Base-by-base conservation (phyloP, 2,113 vertebrate species). In the Microcebus griseorufus region DNA sequence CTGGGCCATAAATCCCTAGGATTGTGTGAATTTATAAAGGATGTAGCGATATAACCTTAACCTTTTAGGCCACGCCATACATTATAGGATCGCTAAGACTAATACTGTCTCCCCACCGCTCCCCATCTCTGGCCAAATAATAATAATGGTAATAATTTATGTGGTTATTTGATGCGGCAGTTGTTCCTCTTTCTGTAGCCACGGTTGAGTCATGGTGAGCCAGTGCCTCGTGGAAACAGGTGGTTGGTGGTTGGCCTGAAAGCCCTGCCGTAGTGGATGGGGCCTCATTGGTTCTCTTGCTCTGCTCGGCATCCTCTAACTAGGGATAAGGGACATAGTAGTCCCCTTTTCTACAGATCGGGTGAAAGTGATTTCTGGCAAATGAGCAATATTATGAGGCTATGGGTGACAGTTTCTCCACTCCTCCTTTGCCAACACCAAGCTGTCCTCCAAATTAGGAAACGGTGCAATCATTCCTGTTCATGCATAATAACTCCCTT, bases 1-100 rank as follows among this genome's bases (percentile, higher is more conserved):
- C 95, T 85, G 48, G 65, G 83, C 96, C 93, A 98, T 98, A 98
- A 98, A 98, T 98, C 96, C 96, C 80, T 83, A 88, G n/a, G 88
- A 98, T 89, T 88, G 55, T 88, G 84, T 55, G 90, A 78, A 96
- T 98, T 98, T 95, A 98, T 97, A 95, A 97, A 96, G 80, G 87
- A 78, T 96, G 90, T 94, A 90, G 96, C 1, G 0, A 95, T 93
- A 60, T 90, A 82, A 94, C 93, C 96, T 94, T 94, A 96, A 97
- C 94, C 97, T 98, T 93, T 94, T 34, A 90, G 95, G 92, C 80
- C 95, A 95, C 97, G 60, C 70, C 12, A 22, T 72, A 96, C 88
- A 93, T 93, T 94, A 89, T 6, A 85, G 78, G 92, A 80, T 96
- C 85, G 37, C 88, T 83, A 96, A 94, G 64, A 70, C 88, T 83